Evolutionary conservation across 2,113 vertebrate species (phyloP), one percentile per base, ranked within the genome.

Genomic region (Zingel zingel): DNA sequence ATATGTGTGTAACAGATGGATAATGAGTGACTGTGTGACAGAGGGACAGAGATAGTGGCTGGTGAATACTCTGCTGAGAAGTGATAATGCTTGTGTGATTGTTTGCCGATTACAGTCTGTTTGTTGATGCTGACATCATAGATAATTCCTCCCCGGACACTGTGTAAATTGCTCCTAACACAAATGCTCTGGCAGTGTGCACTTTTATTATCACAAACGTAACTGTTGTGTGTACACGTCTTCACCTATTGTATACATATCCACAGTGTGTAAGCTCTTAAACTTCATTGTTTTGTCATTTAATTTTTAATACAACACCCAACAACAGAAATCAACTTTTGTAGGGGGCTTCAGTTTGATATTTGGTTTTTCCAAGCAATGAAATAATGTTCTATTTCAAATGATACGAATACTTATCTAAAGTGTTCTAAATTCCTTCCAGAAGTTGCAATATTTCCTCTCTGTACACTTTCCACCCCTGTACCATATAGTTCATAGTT

Each of bases 71-170:
- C 90, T 90, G 86, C 62, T 33, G 81, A 68, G 16, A 68, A 74
- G 75, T 27, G 89, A 92, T 91, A 90, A 86, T 80, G 79, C 77
- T 45, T 12, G 3, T 30, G 70, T 74, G 79, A 74, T 84, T 90
- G 84, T 85, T 90, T 87, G 81, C 69, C 30, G 81, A 93, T 90
- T 88, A 86, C 62, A 65, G 76, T 25, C 54, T 64, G 77, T 86
- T 87, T 86, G 88, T 83, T 90, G 82, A 74, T 64, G 69, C 68
- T 27, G 88, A 81, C 65, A 74, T 88, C 72, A 79, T 62, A 82
- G 74, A 91, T 89, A 80, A 86, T 73, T 83, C 43, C 86, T 62
- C 65, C 21, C 10, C 7, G 12, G 58, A 81, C 65, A 18, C 66
- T 6, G 66, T n/a, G 65, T 62, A 3, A 19, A 50, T 50, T 30